phyloP scores from a whole-genome alignment of 1,140 invertebrate genomes.

The Drosophila pachea region DNA sequence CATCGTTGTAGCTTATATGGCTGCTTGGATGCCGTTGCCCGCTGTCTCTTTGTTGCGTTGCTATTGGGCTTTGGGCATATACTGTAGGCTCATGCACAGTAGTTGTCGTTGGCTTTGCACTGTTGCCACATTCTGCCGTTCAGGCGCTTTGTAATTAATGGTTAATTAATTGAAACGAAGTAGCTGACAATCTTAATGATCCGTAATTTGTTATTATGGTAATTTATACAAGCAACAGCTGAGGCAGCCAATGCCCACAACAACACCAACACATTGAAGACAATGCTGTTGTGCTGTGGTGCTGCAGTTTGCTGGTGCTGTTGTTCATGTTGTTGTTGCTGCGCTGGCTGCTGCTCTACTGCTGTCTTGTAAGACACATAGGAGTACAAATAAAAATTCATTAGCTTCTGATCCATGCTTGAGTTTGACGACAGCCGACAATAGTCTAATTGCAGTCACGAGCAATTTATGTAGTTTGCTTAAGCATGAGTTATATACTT shows the following conservation, averaged over 20 bases:
- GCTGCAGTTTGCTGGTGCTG: constrained; percentile 30
- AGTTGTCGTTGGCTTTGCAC: constrained; percentile 63
- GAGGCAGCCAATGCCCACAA: constrained; percentile 36
- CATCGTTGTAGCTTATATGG: constrained; percentile 61
- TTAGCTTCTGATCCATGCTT: constrained; percentile 62
- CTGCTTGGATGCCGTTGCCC: constrained; percentile 39
- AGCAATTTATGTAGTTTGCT: constrained; percentile 73
- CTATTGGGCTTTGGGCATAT: constrained; percentile 43
- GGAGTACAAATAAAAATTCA: constrained; percentile 70
- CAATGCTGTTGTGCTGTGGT: constrained; percentile 29
- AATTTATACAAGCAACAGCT: constrained; percentile 70
- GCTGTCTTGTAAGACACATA: constrained; percentile 70
- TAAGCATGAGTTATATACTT: constrained; percentile 66
- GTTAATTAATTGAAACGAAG: constrained; percentile 78
- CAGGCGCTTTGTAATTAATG: constrained; percentile 77
- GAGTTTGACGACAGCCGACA: constrained; percentile 68
- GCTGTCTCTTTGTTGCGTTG: constrained; percentile 39
- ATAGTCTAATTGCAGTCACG: constrained; percentile 76
- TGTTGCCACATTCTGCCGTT: constrained; percentile 75
- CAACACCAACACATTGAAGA: constrained; percentile 60
- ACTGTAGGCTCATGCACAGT: constrained; percentile 63
- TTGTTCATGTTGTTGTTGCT: constrained; percentile 32
- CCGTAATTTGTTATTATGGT: constrained; percentile 78
- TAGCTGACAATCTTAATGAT: constrained; percentile 78
- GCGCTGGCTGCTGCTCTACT: constrained; percentile 39